Conservation (phyloP, 2,888 invertebrate species). For the Drosophila ustulata region DNA sequence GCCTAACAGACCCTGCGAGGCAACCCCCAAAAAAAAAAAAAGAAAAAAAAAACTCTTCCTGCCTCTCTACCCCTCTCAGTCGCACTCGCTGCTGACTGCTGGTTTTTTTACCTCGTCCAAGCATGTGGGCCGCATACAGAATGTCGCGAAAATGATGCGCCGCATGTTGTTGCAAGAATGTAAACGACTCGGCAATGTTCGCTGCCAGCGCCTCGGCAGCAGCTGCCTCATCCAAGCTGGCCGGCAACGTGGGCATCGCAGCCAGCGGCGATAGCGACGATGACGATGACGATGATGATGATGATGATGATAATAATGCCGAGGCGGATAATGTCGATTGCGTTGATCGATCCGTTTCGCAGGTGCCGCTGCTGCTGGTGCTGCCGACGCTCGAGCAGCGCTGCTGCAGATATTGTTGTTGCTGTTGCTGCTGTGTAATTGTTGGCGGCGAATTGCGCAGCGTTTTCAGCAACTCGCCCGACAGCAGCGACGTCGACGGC, state of each 20-base stretch:
- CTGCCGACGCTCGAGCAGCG: slow-evolving; percentile 84
- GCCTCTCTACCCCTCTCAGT: too few relatives aligned
- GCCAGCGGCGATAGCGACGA: slow-evolving; percentile 74
- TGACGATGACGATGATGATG: slow-evolving; percentile 62
- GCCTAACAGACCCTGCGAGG: slow-evolving; percentile 16
- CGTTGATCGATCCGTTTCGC: slow-evolving; percentile 82
- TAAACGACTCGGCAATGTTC: slow-evolving; percentile 85
- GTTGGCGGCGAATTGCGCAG: slow-evolving; percentile 66
- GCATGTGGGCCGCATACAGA: slow-evolving; percentile 88
- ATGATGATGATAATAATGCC: slow-evolving; percentile 30
- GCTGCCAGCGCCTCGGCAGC: slow-evolving; percentile 81
- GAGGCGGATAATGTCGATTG: slow-evolving; percentile 65
- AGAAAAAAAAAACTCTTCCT: not conserved
- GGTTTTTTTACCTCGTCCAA: slow-evolving; percentile 86
- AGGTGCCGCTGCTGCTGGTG: slow-evolving; percentile 83
- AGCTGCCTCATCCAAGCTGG: slow-evolving; percentile 57
- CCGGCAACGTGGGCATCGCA: slow-evolving; percentile 73
- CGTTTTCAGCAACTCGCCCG: slow-evolving; percentile 62
- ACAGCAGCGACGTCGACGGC: slow-evolving; percentile 47
- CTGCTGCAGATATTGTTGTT: slow-evolving; percentile 69
- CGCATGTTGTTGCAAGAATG: slow-evolving; percentile 85
- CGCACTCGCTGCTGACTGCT: too few relatives aligned
- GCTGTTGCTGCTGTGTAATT: slow-evolving; percentile 65
- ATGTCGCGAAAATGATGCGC: slow-evolving; percentile 87
- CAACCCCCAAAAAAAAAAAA: not conserved